A percentile compares a stretch with the other conserved stretches of the same genome.
These are phyloP conservation scores for Coremacera marginata DNA, from an alignment of 2,888 invertebrate genomes.

Conservation along the genomic window DNA sequence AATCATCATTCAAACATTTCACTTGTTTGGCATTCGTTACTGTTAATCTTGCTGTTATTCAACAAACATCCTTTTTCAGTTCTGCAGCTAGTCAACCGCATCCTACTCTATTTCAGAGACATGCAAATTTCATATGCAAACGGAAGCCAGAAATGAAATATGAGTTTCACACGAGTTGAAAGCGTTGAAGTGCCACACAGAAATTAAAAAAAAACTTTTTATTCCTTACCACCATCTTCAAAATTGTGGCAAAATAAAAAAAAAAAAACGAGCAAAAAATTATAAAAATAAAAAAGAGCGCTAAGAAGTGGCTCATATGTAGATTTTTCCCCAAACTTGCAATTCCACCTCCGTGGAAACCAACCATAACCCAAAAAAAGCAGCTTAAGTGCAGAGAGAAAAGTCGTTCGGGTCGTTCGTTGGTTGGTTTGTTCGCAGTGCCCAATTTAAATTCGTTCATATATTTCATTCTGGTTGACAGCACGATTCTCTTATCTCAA, in stretches of 20 bases:
- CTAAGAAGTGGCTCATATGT: conserved; percentile 15
- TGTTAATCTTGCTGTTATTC: conserved; percentile 9
- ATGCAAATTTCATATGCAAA: conserved; percentile 44
- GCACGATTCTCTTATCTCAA: conserved; percentile 77
- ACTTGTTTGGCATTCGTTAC: not conserved
- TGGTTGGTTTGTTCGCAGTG: conserved; percentile 49
- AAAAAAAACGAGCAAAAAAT: not conserved
- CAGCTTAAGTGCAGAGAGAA: conserved; percentile 38
- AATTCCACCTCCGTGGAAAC: not conserved
- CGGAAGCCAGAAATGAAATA: conserved; percentile 37
- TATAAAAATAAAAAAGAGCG: not conserved
- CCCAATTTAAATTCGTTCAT: conserved; percentile 71
- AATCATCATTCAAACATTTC: not conserved
- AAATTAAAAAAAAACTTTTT: conserved; percentile 6
- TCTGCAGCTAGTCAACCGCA: not conserved
- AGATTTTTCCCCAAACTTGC: conserved; percentile 3
- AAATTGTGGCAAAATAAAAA: not conserved
- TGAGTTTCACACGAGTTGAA: conserved; percentile 41
- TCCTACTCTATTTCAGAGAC: conserved; percentile 7
- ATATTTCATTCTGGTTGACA: conserved; percentile 79
- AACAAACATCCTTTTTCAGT: not conserved
- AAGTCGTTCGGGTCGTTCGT: not conserved
- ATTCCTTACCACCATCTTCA: conserved; percentile 13
- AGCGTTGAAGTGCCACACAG: conserved; percentile 43
- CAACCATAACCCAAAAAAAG: conserved; percentile 7